Conservation (phyloP, 2,113 vertebrate genomes). For the Salvator merianae region DNA sequence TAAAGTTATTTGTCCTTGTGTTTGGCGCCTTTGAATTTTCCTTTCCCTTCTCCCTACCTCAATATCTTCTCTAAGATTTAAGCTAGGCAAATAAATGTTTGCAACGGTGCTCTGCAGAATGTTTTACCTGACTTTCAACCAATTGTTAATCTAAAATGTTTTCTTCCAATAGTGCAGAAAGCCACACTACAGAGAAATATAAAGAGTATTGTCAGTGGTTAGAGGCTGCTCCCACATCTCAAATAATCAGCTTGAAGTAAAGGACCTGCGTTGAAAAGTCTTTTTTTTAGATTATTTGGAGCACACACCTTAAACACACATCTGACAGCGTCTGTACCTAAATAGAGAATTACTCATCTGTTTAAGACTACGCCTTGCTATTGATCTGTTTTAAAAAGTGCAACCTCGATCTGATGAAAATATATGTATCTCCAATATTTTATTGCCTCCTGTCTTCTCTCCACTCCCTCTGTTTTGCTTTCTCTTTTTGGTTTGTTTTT, state of each 20-base stretch:
- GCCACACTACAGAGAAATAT: not conserved
- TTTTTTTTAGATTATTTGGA: not conserved
- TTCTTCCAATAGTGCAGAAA: not conserved
- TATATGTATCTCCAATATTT: not conserved
- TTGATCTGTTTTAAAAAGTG: not conserved
- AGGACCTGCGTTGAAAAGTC: not conserved
- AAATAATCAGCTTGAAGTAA: not conserved
- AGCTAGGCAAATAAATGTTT: not conserved
- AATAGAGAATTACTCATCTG: not conserved
- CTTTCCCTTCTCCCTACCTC: not conserved
- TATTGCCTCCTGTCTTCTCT: not conserved
- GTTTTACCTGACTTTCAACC: not conserved
- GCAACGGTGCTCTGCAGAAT: rapidly evolving
- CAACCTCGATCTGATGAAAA: not conserved
- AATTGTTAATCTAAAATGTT: not conserved
- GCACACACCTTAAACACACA: not conserved
- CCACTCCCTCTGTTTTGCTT: not conserved
- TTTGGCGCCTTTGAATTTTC: not conserved
- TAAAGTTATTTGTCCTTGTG: constrained; percentile 61
- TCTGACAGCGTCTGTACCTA: not conserved
- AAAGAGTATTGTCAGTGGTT: not conserved
- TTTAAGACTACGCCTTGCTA: not conserved
- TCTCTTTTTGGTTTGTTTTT: not conserved
- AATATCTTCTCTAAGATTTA: not conserved
- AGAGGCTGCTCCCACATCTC: not conserved